phyloP scores from a whole-genome alignment of 2,113 vertebrate species.

The Calidris pygmaea region DNA sequence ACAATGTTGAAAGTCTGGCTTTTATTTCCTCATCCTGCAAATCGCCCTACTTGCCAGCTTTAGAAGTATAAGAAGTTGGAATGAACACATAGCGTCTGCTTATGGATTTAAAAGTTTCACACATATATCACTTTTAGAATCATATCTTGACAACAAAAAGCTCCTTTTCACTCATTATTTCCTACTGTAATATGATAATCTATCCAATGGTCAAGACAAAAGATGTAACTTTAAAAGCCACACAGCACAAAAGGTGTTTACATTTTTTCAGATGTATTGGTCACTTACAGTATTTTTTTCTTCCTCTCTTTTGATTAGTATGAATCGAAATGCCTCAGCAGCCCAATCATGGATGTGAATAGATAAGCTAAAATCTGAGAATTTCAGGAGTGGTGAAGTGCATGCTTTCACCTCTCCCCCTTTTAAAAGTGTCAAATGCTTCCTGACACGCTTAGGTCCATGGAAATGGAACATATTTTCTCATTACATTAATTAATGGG shows the following conservation, averaged over 20 bases:
- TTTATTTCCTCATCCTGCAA: conserved; percentile 2
- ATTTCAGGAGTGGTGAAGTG: conserved; percentile 33
- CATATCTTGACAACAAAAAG: neutral
- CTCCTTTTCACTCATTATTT: neutral
- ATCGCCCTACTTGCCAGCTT: neutral
- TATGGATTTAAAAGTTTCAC: neutral
- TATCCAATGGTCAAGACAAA: neutral
- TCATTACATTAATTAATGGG: conserved; percentile 82
- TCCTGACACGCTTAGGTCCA: conserved; percentile 68
- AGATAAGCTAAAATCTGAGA: conserved; percentile 59
- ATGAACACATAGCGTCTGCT: neutral
- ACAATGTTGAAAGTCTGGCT: neutral
- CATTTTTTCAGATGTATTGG: neutral
- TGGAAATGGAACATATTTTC: conserved; percentile 80
- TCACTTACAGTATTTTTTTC: neutral
- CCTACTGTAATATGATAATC: neutral
- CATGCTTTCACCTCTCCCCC: conserved; percentile 14
- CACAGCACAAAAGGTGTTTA: neutral
- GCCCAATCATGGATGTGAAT: conserved; percentile 7
- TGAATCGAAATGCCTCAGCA: neutral
- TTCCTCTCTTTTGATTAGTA: neutral
- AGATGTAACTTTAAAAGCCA: neutral
- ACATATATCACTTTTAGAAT: neutral
- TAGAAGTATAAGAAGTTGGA: neutral
- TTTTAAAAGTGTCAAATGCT: conserved; percentile 74